Conservation (phyloP, 2,113 vertebrate species). For the Sylvilagus bachmani region DNA sequence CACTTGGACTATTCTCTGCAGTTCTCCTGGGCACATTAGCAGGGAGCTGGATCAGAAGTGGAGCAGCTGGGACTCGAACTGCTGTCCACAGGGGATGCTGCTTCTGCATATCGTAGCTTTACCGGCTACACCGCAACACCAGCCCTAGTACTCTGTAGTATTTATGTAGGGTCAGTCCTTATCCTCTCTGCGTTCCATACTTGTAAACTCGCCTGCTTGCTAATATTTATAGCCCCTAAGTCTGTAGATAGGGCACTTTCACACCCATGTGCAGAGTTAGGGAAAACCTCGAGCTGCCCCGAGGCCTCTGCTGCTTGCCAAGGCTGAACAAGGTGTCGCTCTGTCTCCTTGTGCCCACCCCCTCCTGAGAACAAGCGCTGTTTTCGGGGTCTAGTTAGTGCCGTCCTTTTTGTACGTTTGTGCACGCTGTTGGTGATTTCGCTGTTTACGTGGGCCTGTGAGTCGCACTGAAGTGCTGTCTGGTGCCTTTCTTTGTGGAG, state of each 20-base stretch:
- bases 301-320: no score
- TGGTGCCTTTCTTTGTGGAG: not conserved
- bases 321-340: not conserved
- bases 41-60: no score
- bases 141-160: not conserved
- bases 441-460: not conserved
- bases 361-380: not conserved
- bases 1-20: no score
- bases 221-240: not conserved
- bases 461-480: not conserved
- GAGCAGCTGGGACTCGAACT: no score
- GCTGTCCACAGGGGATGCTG: no score
- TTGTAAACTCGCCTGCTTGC: not conserved
- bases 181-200: not conserved
- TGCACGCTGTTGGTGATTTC: not conserved
- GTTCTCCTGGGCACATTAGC: no score
- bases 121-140: no score
- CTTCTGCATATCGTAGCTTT: no score
- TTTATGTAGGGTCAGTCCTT: rapidly evolving
- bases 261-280: not conserved
- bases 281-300: not conserved
- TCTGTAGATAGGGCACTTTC: rapidly evolving
- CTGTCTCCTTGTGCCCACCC: not conserved
- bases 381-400: not conserved
- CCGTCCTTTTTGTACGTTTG: not conserved